Evolutionary conservation across 2,113 vertebrate species (phyloP).

Genomic region (Malurus elegans): DNA sequence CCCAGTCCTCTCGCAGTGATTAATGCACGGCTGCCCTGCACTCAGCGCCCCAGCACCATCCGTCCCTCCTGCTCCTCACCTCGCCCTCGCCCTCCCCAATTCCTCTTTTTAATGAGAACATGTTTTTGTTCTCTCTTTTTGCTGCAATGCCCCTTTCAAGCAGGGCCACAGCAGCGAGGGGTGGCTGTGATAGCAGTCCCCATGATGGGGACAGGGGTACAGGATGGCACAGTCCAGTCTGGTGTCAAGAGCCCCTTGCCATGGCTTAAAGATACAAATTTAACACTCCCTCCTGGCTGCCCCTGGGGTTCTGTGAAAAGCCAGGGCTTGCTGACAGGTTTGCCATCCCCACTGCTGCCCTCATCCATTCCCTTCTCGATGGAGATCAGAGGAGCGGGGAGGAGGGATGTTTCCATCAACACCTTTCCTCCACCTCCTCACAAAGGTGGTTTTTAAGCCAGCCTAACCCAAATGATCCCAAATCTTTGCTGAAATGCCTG

Average conservation of each 20-base stretch:
- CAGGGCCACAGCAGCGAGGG: neutral
- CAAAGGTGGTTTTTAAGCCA: neutral
- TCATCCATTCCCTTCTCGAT: neutral
- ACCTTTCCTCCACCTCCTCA: neutral
- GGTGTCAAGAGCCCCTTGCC: rapidly evolving
- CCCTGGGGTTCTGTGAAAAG: neutral
- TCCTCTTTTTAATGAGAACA: neutral
- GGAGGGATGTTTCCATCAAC: rapidly evolving
- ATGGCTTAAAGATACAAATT: neutral
- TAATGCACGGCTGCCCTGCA: neutral
- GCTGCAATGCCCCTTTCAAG: neutral
- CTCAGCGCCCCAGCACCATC: neutral
- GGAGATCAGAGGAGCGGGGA: neutral
- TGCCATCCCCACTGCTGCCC: neutral
- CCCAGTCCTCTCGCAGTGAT: neutral
- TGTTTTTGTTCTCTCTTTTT: neutral
- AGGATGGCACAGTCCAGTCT: neutral
- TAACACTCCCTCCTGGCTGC: neutral
- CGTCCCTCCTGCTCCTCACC: neutral
- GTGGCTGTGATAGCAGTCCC: neutral
- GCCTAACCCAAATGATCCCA: neutral
- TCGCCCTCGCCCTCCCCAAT: neutral
- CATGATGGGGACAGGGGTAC: rapidly evolving
- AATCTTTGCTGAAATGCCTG: neutral
- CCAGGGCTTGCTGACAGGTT: neutral